Evolutionary conservation across 2,888 invertebrate genomes (phyloP).

Genomic region (Aphidius colemani): DNA sequence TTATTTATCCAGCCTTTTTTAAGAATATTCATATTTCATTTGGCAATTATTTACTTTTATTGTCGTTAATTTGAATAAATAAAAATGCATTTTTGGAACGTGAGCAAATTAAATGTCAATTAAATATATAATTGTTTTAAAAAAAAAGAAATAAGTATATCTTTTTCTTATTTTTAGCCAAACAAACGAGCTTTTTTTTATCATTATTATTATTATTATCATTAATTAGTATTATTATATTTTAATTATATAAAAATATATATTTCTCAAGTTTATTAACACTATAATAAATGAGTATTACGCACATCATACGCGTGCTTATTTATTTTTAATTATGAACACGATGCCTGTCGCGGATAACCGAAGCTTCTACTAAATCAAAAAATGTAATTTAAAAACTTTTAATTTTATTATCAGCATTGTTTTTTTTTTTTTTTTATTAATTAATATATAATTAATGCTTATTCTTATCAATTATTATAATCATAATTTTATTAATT

Average conservation of each 20-base stretch:
- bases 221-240: constrained; percentile 34
- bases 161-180: constrained; percentile 8
- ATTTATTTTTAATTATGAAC: constrained; percentile 39
- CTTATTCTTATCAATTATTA: constrained; percentile 35
- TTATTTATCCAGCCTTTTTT: constrained; percentile 11
- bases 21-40: constrained; percentile 27
- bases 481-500: constrained; percentile 23
- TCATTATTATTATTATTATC: constrained; percentile 20
- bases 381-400: constrained; percentile 43
- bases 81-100: constrained; percentile 17
- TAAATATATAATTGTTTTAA: neutral
- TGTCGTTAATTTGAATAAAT: constrained; percentile 15
- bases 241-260: constrained; percentile 60
- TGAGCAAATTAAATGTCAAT: neutral
- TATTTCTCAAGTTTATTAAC: constrained; percentile 59
- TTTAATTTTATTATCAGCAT: constrained; percentile 16
- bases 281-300: constrained; percentile 61
- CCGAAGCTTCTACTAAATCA: constrained; percentile 55
- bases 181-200: neutral
- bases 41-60: constrained; percentile 13
- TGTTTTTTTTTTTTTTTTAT: constrained; percentile 17
- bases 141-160: constrained; percentile 2
- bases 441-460: constrained; percentile 14
- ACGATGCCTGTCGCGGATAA: constrained; percentile 61
- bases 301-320: constrained; percentile 52